phyloP scores from a whole-genome alignment of 2,797 vertebrate species.

The Catamblyrhynchus diadema region DNA sequence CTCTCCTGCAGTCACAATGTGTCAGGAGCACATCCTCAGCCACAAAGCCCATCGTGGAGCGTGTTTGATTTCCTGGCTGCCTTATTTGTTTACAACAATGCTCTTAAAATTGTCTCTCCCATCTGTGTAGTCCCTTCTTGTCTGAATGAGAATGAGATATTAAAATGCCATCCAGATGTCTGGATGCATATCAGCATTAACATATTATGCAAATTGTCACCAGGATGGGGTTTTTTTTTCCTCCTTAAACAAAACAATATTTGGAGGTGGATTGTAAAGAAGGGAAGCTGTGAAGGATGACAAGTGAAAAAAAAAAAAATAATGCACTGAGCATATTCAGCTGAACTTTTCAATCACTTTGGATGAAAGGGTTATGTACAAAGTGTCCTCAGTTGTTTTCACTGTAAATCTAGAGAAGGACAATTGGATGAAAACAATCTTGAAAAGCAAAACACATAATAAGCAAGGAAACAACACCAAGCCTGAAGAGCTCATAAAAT shows the following conservation, averaged over 20 bases:
- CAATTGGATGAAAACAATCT: constrained; percentile 11
- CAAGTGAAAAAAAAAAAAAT: not conserved
- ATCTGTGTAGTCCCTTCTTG: constrained; percentile 79
- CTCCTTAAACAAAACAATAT: constrained; percentile 71
- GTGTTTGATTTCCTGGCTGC: constrained; percentile 78
- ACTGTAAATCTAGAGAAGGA: not conserved
- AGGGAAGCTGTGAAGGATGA: constrained; percentile 58
- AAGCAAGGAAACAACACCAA: not conserved
- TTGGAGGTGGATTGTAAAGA: constrained; percentile 67
- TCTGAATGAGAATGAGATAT: constrained; percentile 81
- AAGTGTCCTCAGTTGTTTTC: constrained; percentile 15
- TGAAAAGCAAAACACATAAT: not conserved
- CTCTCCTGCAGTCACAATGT: constrained; percentile 49
- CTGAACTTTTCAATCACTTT: constrained; percentile 50
- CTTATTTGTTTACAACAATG: constrained; percentile 81
- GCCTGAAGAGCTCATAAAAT: not conserved
- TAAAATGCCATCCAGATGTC: constrained; percentile 84
- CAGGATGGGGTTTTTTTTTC: not conserved
- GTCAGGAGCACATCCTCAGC: not conserved
- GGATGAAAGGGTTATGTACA: constrained; percentile 15
- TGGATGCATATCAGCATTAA: constrained; percentile 71
- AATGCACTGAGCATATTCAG: not conserved
- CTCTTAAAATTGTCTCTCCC: constrained; percentile 77
- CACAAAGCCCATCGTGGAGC: constrained; percentile 25
- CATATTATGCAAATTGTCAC: constrained; percentile 78